phyloP scores from a whole-genome alignment of 2,113 vertebrate species.

The Gobiocypris rarus region DNA sequence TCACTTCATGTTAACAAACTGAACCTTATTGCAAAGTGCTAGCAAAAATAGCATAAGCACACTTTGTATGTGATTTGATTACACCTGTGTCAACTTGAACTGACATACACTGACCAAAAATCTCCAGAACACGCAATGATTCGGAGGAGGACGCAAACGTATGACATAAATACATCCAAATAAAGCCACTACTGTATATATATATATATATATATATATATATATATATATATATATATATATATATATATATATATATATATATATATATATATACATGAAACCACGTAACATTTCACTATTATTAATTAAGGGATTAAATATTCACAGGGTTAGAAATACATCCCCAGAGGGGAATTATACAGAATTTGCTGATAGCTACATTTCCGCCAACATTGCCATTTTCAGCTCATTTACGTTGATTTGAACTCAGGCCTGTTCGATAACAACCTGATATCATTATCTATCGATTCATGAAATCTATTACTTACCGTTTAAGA shows the following conservation, averaged over 20 bases:
- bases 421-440: background rate
- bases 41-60: conserved; percentile 2
- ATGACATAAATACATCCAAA: background rate
- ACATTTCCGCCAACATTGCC: background rate
- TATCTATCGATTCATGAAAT: background rate
- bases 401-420: background rate
- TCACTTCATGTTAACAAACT: too few species aligned
- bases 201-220: too few species aligned
- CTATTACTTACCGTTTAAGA: conserved; percentile 17
- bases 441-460: background rate
- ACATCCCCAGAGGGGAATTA: background rate
- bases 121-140: background rate
- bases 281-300: background rate
- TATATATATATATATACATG: too few species aligned
- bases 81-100: background rate
- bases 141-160: too few species aligned
- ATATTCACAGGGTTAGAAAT: background rate
- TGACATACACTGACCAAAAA: background rate
- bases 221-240: too few species aligned
- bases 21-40: too few species aligned
- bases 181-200: too few species aligned
- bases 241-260: too few species aligned
- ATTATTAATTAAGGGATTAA: background rate
- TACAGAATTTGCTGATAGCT: too few species aligned
- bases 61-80: background rate